These are phyloP conservation scores for Pyralis farinalis DNA, from an alignment of 2,888 invertebrate genomes.

Conservation along the genomic window DNA sequence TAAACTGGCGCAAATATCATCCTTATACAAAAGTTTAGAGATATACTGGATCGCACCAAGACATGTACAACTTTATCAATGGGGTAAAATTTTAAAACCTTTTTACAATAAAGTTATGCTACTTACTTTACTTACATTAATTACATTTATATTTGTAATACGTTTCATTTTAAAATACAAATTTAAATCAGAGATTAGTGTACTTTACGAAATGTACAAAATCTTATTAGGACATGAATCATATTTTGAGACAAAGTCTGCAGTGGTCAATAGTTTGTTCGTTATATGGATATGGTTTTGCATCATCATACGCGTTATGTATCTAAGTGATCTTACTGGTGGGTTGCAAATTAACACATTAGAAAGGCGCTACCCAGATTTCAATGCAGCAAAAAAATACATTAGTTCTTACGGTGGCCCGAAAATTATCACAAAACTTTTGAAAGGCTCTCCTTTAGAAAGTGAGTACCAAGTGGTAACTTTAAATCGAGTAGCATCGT, in stretches of 20 bases:
- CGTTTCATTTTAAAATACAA: background rate
- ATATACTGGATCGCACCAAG: slow-evolving; percentile 2
- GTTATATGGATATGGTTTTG: slow-evolving; percentile 7
- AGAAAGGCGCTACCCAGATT: background rate
- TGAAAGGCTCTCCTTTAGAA: slow-evolving; percentile 3
- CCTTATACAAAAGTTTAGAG: background rate
- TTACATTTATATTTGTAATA: background rate
- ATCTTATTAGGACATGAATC: slow-evolving; percentile 5
- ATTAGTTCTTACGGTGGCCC: slow-evolving; percentile 2
- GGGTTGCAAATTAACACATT: background rate
- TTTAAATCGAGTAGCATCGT: background rate
- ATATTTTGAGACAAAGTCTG: slow-evolving; percentile 1
- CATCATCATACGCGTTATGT: background rate
- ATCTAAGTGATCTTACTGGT: slow-evolving; percentile 3
- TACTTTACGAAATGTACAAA: slow-evolving; percentile 2
- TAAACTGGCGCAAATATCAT: background rate
- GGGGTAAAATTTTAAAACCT: slow-evolving; percentile 3
- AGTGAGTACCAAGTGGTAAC: slow-evolving; percentile 1
- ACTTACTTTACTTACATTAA: background rate
- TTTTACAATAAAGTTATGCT: background rate
- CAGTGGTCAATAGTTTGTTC: slow-evolving; percentile 5
- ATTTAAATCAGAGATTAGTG: background rate
- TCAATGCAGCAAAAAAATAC: background rate
- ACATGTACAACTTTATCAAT: background rate
- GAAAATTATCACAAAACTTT: too few relatives aligned